Conservation (phyloP, 2,797 vertebrate species). For the Semotilus atromaculatus region DNA sequence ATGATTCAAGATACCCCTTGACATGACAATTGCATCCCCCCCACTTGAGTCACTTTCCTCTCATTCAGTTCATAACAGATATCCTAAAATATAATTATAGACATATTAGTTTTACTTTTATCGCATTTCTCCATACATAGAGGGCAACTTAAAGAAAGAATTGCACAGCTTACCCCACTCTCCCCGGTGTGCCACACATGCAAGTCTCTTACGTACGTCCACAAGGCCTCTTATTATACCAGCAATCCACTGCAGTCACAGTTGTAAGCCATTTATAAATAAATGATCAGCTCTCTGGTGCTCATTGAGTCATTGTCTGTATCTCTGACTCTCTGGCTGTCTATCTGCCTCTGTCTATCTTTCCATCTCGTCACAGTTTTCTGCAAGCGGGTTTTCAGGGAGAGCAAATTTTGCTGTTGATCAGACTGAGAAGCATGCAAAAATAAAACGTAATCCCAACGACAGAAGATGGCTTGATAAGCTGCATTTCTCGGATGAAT, state of each 20-base stretch:
- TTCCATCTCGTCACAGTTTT: slow-evolving; percentile 26
- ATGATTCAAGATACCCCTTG: neutral
- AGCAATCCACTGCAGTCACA: slow-evolving; percentile 14
- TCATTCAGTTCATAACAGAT: neutral
- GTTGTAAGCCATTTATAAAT: slow-evolving; percentile 46
- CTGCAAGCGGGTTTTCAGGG: slow-evolving; percentile 4
- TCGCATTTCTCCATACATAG: neutral
- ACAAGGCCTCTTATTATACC: slow-evolving; percentile 28
- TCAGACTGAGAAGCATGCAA: neutral
- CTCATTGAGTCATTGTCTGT: slow-evolving; percentile 33
- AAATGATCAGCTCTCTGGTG: slow-evolving; percentile 45
- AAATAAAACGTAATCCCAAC: slow-evolving; percentile 10
- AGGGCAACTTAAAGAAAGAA: neutral
- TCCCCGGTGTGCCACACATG: neutral
- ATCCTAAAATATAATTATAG: neutral
- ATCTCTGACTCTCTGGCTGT: slow-evolving; percentile 35
- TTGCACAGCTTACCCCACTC: neutral
- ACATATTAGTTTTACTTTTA: neutral
- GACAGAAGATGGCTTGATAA: slow-evolving; percentile 2
- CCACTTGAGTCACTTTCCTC: neutral
- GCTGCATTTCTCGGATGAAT: neutral
- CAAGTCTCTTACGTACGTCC: slow-evolving; percentile 20
- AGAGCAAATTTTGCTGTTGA: slow-evolving; percentile 7
- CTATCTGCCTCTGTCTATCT: neutral
- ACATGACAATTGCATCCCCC: neutral